Base-by-base conservation (phyloP, 1,140 invertebrate genomes). In the Onthophagus taurus region DNA sequence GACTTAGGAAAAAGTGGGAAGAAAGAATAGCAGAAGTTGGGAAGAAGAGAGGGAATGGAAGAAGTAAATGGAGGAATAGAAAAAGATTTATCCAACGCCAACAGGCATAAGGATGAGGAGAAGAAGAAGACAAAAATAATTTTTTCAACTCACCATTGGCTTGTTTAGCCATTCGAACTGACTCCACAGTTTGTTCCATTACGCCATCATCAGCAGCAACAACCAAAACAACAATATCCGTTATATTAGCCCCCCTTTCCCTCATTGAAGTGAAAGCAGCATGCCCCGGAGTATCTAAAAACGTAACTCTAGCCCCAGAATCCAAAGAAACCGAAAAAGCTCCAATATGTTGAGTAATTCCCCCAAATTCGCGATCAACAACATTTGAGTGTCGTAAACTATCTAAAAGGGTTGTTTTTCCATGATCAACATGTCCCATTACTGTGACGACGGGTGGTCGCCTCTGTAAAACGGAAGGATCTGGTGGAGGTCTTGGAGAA, bases 401-500 rank as follows among this genome's bases (percentile, higher is more conserved):
- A 71, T 99, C 97, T 5, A 99, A 66, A 3, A 99, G 70, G 3
- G 96, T 98, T 3, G 97, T 99, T 77, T 99, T 99, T 2, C 95
- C 95, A 72, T 99, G 96, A 76, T 99, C 96, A 2, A 99, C 93
- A 70, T 99, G 96, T 0, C 96, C 96, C 95, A 99, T 98, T 11
- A 99, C 89, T 3, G 95, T 95, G 1, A 99, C 92, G 2, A 98
- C 83, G 1, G 94, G 91, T 17, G 85, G 81, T 18, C 92, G 70
- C 6, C 70, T 69, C 30, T 76, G 73, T 8, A 92, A 62, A 24
- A 72, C 65, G 1, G 72, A 65, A 19, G 80, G 66, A 12, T 84
- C 72, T 0, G 83, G 77, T 1, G 79, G 77, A 33, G 67, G 8
- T 31, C 57, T 44, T 24, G 60, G 60, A 47, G 45, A 55, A 11